Percentiles rank a stretch among this genome's conserved stretches.
These are phyloP conservation scores for Melinaea marsaeus DNA, from an alignment of 2,888 invertebrate genomes.

Conservation along the genomic window DNA sequence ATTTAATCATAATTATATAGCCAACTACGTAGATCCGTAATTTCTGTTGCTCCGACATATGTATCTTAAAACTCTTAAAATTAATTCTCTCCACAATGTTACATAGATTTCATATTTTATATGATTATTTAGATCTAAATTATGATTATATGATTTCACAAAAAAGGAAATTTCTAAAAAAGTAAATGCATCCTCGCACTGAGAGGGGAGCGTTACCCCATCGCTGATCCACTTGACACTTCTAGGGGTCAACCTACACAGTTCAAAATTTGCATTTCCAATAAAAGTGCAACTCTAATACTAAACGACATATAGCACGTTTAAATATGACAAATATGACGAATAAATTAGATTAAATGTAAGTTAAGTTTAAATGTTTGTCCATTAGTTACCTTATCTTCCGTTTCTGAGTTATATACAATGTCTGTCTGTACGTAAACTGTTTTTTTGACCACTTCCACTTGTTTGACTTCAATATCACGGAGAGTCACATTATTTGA, in stretches of 20 bases:
- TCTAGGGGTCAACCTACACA: slow-evolving; percentile 27
- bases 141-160: background rate
- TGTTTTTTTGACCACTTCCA: background rate
- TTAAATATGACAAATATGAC: background rate
- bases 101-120: too few relatives aligned
- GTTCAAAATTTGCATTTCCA: slow-evolving; percentile 23
- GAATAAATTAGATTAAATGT: background rate
- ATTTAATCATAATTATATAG: too few relatives aligned
- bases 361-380: too few relatives aligned
- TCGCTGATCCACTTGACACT: slow-evolving; percentile 30
- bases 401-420: background rate
- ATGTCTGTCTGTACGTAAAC: background rate
- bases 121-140: background rate
- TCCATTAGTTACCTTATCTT: background rate
- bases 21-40: too few relatives aligned
- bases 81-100: too few relatives aligned
- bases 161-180: slow-evolving; percentile 12
- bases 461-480: background rate
- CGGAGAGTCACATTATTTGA: background rate
- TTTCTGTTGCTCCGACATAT: too few relatives aligned
- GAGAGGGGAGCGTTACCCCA: slow-evolving; percentile 28
- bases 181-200: slow-evolving; percentile 26
- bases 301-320: background rate
- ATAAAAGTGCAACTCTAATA: slow-evolving; percentile 11
- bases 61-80: too few relatives aligned